These are phyloP conservation scores for Cotesia vestalis DNA, from an alignment of 1,140 invertebrate genomes.

Conservation along the genomic window DNA sequence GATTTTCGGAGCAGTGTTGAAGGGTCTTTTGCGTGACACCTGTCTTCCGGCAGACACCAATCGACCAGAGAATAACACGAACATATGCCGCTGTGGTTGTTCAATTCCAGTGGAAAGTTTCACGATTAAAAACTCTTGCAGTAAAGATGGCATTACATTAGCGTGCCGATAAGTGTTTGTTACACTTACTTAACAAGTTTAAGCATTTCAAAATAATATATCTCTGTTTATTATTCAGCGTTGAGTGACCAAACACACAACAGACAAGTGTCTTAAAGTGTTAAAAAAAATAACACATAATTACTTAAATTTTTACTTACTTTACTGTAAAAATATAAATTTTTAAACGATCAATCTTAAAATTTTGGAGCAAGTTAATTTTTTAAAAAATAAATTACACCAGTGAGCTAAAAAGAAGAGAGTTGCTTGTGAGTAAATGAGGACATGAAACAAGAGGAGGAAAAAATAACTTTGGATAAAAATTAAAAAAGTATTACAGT, in stretches of 20 bases:
- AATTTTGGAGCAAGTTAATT: no score
- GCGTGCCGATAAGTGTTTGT: slow-evolving; percentile 17
- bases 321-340: no score
- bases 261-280: no score
- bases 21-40: slow-evolving; percentile 15
- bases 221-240: no score
- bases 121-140: not conserved
- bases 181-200: slow-evolving; percentile 3
- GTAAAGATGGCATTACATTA: slow-evolving; percentile 28
- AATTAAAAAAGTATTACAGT: slow-evolving; percentile 2
- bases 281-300: no score
- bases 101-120: slow-evolving; percentile 24
- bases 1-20: not conserved
- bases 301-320: no score
- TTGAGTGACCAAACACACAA: no score
- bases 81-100: slow-evolving; percentile 17
- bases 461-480: not conserved
- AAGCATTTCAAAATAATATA: slow-evolving; percentile 1
- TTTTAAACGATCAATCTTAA: no score
- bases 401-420: no score
- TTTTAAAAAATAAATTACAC: no score
- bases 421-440: not conserved
- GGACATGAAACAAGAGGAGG: not conserved
- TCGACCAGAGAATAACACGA: slow-evolving; percentile 15
- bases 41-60: slow-evolving; percentile 5